A percentile compares a stretch with the other conserved stretches of the same genome.
Evolutionary conservation across 2,888 invertebrate species (phyloP).

Genomic region (Schizaphis graminum): DNA sequence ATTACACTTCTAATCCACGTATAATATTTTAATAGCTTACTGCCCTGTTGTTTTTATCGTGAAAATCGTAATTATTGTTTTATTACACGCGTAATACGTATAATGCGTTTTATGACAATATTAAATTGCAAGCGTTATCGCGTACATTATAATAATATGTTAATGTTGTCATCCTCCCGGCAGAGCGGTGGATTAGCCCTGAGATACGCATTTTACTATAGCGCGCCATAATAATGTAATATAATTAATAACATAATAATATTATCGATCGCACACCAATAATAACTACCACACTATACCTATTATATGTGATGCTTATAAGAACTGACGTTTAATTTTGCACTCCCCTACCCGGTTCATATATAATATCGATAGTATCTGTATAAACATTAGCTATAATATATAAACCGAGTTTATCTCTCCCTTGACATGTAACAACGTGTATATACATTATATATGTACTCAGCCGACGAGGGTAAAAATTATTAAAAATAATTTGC

Average conservation of each 20-base stretch:
- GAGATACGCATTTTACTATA: neutral
- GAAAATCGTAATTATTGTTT: conserved; percentile 8
- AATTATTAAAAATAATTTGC: neutral
- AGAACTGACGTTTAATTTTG: conserved; percentile 1
- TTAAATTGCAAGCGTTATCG: conserved; percentile 5
- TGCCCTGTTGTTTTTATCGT: neutral
- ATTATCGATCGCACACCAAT: neutral
- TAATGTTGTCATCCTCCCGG: neutral
- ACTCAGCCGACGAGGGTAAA: neutral
- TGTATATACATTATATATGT: neutral
- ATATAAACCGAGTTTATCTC: neutral
- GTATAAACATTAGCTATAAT: neutral
- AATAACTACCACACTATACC: neutral
- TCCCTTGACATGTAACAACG: neutral
- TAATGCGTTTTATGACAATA: conserved; percentile 6
- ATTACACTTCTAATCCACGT: neutral
- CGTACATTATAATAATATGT: neutral
- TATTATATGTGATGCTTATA: neutral
- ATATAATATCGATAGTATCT: neutral
- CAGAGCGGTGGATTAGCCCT: neutral
- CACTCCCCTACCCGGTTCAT: neutral
- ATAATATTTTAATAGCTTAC: neutral
- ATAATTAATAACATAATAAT: neutral
- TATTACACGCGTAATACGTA: neutral
- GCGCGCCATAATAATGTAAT: neutral